Evolutionary conservation across 2,113 vertebrate species (phyloP).

Genomic region (Gobio gobio): DNA sequence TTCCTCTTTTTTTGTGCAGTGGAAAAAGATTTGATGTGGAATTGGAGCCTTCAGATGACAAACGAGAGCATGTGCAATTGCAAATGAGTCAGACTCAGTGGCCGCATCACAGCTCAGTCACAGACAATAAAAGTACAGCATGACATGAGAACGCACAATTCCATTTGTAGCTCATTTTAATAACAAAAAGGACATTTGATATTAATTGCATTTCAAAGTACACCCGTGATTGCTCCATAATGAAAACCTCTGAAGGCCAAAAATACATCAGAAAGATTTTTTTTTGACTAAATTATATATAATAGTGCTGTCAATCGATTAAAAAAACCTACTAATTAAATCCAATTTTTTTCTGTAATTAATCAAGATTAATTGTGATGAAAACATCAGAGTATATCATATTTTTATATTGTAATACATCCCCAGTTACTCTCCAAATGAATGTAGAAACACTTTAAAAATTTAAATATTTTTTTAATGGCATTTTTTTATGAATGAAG

Average conservation of each 20-base stretch:
- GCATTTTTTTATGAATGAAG: no score
- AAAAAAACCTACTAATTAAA: no score
- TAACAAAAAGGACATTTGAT: not conserved
- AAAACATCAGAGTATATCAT: no score
- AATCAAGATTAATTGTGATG: no score
- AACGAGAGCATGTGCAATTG: slow-evolving; percentile 52
- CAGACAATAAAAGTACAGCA: not conserved
- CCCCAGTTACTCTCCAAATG: no score
- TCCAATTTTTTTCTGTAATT: no score
- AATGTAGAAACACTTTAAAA: no score
- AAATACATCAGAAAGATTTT: not conserved
- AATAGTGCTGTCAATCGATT: no score
- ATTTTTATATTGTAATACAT: no score
- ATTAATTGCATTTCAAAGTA: not conserved
- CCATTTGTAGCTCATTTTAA: not conserved
- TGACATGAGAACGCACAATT: not conserved
- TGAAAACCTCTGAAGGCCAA: slow-evolving; percentile 41
- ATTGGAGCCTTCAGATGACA: slow-evolving; percentile 1
- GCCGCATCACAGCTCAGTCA: not conserved
- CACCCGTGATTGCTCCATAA: not conserved
- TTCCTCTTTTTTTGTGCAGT: not conserved
- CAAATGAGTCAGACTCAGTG: slow-evolving; percentile 52
- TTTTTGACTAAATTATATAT: not conserved
- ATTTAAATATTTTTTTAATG: no score
- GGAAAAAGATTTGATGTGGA: slow-evolving; percentile 43